These are phyloP conservation scores for Elysia crispata DNA, from an alignment of 2,888 invertebrate species.

Conservation along the genomic window DNA sequence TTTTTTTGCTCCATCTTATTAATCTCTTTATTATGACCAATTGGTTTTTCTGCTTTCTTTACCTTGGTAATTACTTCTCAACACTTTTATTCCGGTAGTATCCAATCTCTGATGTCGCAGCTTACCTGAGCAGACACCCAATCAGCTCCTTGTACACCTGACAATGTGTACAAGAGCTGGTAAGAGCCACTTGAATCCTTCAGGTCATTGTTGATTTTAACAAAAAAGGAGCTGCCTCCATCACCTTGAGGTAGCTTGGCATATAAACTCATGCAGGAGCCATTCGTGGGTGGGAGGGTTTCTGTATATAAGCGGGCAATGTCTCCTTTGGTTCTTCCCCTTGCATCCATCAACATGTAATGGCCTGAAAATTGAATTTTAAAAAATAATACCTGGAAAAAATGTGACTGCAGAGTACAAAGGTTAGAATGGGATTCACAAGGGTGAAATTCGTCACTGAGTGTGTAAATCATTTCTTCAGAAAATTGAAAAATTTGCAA, in stretches of 20 bases:
- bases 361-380: constrained; percentile 57
- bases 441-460: too few species aligned
- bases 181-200: constrained; percentile 51
- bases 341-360: constrained; percentile 67
- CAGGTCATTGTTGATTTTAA: constrained; percentile 64
- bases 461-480: too few species aligned
- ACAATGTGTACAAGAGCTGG: constrained; percentile 33
- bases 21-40: too few species aligned
- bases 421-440: too few species aligned
- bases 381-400: too few species aligned
- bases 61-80: too few species aligned
- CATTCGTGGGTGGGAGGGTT: constrained; percentile 50
- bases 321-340: constrained; percentile 73
- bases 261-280: constrained; percentile 73
- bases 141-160: constrained; percentile 60
- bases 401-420: too few species aligned
- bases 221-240: constrained; percentile 65
- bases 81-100: too few species aligned
- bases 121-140: constrained; percentile 57
- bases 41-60: too few species aligned
- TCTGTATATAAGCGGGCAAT: constrained; percentile 77
- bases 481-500: too few species aligned
- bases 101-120: too few species aligned
- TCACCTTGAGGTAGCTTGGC: constrained; percentile 71
- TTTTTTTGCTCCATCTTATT: too few species aligned